Conservation (phyloP, 2,888 invertebrate species). For the Sinelater perroti region DNA sequence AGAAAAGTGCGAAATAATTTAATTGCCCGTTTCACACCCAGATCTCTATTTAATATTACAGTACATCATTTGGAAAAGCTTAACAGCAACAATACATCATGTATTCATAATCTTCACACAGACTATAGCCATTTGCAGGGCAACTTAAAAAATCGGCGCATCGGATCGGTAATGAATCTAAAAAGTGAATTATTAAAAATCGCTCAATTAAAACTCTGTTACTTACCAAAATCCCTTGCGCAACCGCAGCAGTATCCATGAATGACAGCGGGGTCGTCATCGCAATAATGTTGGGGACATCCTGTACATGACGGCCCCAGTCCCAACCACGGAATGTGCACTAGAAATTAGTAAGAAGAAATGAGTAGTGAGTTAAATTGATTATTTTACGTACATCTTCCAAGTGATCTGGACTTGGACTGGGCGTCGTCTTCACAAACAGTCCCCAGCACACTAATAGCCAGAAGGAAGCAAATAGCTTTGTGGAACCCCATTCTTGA, state of each 20-base stretch:
- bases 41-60: neutral
- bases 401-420: neutral
- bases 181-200: constrained; percentile 42
- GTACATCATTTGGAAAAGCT: neutral
- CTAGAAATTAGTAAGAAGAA: neutral
- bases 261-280: constrained; percentile 69
- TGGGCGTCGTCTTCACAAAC: neutral
- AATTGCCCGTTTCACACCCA: neutral
- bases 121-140: constrained; percentile 65
- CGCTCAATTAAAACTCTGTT: constrained; percentile 5
- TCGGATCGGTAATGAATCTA: constrained; percentile 67
- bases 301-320: constrained; percentile 66
- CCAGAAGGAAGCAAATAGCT: neutral
- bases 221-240: constrained; percentile 65
- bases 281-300: constrained; percentile 67
- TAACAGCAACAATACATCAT: constrained; percentile 73
- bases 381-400: constrained; percentile 4
- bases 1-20: neutral
- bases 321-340: constrained; percentile 57
- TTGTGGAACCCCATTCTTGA: neutral
- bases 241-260: constrained; percentile 74
- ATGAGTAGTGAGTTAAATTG: neutral
- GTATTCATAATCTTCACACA: constrained; percentile 71
- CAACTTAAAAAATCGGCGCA: constrained; percentile 67
- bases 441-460: neutral